These are phyloP conservation scores for Scelioninae gen. 1 DNA, from an alignment of 2,888 invertebrate species.

Conservation along the genomic window DNA sequence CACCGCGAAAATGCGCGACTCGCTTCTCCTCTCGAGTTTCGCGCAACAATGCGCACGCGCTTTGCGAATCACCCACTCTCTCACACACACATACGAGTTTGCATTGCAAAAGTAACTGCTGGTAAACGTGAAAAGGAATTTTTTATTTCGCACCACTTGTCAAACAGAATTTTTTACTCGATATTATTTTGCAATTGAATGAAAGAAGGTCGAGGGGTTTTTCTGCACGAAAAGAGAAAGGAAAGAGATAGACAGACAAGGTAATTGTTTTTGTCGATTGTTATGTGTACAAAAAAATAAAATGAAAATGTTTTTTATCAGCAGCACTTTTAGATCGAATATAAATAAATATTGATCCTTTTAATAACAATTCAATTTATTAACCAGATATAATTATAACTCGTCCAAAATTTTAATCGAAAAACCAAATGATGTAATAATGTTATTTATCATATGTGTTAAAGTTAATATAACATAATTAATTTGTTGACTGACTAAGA, in stretches of 20 bases:
- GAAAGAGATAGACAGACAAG: slow-evolving; percentile 4
- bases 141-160: slow-evolving; percentile 51
- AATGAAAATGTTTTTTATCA: neutral
- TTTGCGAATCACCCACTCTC: slow-evolving; percentile 25
- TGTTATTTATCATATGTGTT: no score
- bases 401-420: no score
- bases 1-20: slow-evolving; percentile 43
- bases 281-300: slow-evolving; percentile 11
- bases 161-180: slow-evolving; percentile 54
- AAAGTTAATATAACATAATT: no score
- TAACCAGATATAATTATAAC: no score
- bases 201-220: slow-evolving; percentile 48
- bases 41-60: neutral
- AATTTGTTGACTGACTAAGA: no score
- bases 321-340: neutral
- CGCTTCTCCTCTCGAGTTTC: slow-evolving; percentile 36
- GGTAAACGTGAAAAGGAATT: slow-evolving; percentile 41
- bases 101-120: slow-evolving; percentile 45
- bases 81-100: slow-evolving; percentile 28
- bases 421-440: no score
- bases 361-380: no score
- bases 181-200: slow-evolving; percentile 61
- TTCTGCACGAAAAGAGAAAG: neutral
- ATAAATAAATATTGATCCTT: slow-evolving; percentile 6
- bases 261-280: slow-evolving; percentile 29